These are phyloP conservation scores for Serinus canaria DNA, from an alignment of 2,113 vertebrate species.

Conservation along the genomic window DNA sequence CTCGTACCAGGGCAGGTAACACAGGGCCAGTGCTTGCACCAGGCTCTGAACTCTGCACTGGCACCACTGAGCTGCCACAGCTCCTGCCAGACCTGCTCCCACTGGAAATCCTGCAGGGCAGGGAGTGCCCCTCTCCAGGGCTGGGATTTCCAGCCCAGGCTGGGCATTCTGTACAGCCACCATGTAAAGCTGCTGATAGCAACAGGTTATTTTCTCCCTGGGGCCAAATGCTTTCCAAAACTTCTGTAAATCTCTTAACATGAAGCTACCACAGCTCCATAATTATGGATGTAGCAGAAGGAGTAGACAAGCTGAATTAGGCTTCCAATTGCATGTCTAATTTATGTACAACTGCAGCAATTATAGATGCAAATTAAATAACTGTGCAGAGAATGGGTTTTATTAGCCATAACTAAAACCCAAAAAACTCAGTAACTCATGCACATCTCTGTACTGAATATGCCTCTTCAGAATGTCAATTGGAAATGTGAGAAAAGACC, in stretches of 20 bases:
- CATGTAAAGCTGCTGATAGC: neutral
- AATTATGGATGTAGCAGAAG: constrained; percentile 23
- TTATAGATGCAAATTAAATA: constrained; percentile 63
- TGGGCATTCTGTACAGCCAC: neutral
- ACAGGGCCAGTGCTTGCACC: rapidly evolving
- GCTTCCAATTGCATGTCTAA: constrained; percentile 49
- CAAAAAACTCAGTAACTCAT: constrained; percentile 32
- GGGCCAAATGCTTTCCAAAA: neutral
- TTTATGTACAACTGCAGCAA: constrained; percentile 57
- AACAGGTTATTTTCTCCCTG: neutral
- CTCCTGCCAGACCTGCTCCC: neutral
- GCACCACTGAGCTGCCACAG: neutral
- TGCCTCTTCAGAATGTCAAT: constrained; percentile 24
- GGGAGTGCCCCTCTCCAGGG: neutral
- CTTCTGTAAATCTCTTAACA: neutral
- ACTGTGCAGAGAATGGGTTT: constrained; percentile 56
- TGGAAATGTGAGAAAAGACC: constrained; percentile 19
- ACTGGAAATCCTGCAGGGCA: neutral
- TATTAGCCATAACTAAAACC: constrained; percentile 65
- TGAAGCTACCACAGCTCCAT: neutral
- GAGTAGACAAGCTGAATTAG: constrained; percentile 44
- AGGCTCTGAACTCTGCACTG: neutral
- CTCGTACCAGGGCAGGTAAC: neutral
- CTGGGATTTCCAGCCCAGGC: neutral
- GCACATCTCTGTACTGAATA: constrained; percentile 1